These are phyloP conservation scores for Pimpla rufipes DNA, from an alignment of 2,888 invertebrate genomes.

Conservation along the genomic window DNA sequence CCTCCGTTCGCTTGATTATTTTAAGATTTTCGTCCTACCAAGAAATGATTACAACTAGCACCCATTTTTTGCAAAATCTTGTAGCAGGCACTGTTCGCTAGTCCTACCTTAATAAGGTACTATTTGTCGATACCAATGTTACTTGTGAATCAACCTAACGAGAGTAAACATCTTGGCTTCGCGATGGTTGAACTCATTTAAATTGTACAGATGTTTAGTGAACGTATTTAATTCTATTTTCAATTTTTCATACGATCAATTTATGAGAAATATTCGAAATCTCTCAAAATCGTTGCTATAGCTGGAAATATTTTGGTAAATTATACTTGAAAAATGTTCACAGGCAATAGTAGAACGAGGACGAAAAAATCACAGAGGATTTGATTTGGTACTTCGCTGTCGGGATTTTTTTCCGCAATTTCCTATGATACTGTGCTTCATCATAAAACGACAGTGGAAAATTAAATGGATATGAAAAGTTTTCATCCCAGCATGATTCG, in stretches of 20 bases:
- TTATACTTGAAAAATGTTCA: not conserved
- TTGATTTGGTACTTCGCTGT: not conserved
- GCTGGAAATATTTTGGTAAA: constrained; percentile 1
- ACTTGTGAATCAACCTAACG: no score
- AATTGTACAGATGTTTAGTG: no score
- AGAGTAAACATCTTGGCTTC: no score
- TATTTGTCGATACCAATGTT: no score
- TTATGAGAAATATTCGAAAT: not conserved
- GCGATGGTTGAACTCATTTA: no score
- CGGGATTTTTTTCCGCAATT: constrained; percentile 6
- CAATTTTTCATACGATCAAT: not conserved
- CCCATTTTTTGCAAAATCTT: no score
- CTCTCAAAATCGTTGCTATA: not conserved
- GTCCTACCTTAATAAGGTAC: no score
- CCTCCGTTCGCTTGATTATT: not conserved
- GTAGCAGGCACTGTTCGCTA: no score
- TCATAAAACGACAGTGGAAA: not conserved
- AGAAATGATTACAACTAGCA: no score
- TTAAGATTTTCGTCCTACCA: not conserved
- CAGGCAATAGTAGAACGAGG: not conserved
- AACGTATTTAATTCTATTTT: no score
- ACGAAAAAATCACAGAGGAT: not conserved
- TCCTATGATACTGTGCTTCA: not conserved
- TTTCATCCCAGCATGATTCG: not conserved
- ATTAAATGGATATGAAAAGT: not conserved